Percentiles rank a stretch among this genome's conserved stretches.
Evolutionary conservation across 1,140 invertebrate genomes (phyloP).

Genomic region (Pseudomyrmex cubaensis): DNA sequence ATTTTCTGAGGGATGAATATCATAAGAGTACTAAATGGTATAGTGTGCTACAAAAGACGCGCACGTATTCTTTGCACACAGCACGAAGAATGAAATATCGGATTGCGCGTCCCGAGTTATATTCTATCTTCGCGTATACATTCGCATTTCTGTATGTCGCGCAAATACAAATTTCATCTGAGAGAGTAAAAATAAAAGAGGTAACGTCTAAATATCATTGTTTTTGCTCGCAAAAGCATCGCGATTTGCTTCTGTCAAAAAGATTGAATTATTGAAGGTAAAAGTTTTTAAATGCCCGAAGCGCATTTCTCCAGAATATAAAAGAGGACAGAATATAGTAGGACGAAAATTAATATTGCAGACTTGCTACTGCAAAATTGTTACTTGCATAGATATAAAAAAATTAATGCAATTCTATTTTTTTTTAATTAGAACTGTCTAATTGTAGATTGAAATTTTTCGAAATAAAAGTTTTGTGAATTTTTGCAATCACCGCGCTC

Average conservation of each 20-base stretch:
- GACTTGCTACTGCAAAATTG: too few species aligned
- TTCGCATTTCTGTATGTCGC: background rate
- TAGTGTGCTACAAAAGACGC: background rate
- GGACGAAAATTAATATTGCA: background rate
- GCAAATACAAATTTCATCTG: background rate
- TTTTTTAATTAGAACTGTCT: background rate
- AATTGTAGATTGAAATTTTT: background rate
- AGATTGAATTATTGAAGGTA: background rate
- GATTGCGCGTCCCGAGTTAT: background rate
- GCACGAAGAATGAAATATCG: constrained; percentile 1
- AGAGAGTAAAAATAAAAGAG: too few species aligned
- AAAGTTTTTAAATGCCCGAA: background rate
- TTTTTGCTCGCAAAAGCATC: background rate
- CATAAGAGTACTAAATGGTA: background rate
- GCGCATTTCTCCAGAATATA: background rate
- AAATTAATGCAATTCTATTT: background rate
- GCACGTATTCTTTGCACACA: background rate
- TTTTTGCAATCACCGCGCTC: background rate
- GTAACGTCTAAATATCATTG: background rate
- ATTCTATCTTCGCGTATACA: constrained; percentile 1
- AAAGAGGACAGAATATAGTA: too few species aligned
- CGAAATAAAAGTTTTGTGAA: background rate
- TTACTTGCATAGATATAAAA: too few species aligned
- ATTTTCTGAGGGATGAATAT: constrained; percentile 15
- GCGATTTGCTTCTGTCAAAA: background rate